Base-by-base conservation (phyloP, 2,888 invertebrate species). In the Timandra comae region DNA sequence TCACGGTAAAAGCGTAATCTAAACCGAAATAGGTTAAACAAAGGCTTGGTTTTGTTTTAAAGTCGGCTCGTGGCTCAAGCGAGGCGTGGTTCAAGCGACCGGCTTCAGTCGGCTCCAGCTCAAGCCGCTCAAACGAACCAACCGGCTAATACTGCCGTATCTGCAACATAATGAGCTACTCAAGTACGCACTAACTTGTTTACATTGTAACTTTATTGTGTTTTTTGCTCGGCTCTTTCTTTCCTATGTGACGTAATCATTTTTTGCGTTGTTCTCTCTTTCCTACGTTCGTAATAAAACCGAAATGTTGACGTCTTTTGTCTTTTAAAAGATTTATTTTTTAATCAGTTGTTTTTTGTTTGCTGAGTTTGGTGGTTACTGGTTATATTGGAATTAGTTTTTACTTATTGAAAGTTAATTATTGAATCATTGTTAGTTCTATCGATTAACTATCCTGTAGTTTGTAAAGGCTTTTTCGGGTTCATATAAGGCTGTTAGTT, bases 191-290 rank as follows among this genome's bases (percentile, higher is more conserved):
- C 68, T 84, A 84, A 84, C 84, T 81, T 85, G 85, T 85, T 84
- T 85, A 84, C 85, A 82, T 79, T 82, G 84, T 84, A 70, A 80
- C 84, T 84, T 85, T 85, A 85, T 85, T 85, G 82, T 82, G 82
- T 81, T 84, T 84, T 82, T 82, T 79, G 63, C 75, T 68, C 69
- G 67, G 64, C 62, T 75, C 65, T 75, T 79, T 73, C 71, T 74
- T 74, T 70, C 63, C 78, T 71, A 73, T 76, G 71, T 73, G 72
- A 71, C 72, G 65, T 66, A 63, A 72, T 71, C 68, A 71, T 72
- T 77, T 79, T 73, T 79, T 66, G 7, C 11, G 24, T 24, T 47
- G 43, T 41, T 41, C 41, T 43, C 43, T 41, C 39, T 38, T 45
- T 23, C 12, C 29, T 22, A 61, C 53, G 11, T 61, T 58, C 56